Evolutionary conservation across 2,113 vertebrate genomes (phyloP).

Genomic region (Poeciliopsis retropinna): DNA sequence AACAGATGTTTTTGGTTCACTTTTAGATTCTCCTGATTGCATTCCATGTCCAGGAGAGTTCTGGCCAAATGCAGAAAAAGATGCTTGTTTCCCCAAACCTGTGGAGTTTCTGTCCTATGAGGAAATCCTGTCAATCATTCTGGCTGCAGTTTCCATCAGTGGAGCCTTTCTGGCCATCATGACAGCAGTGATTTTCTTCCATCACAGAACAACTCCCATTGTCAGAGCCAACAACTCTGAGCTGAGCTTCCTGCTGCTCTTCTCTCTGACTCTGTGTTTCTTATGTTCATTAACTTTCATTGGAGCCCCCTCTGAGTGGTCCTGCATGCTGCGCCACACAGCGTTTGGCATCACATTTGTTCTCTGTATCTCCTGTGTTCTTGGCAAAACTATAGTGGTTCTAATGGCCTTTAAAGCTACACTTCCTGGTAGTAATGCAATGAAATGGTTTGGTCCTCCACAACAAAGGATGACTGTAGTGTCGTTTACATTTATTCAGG

Average conservation of each 20-base stretch:
- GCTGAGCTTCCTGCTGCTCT: conserved; percentile 7
- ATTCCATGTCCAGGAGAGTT: conserved; percentile 61
- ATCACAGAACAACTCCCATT: conserved; percentile 65
- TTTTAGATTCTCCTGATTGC: conserved; percentile 72
- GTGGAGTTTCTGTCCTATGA: conserved; percentile 73
- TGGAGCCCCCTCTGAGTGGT: too few relatives aligned
- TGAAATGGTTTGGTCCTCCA: conserved; percentile 47
- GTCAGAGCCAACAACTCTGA: conserved; percentile 36
- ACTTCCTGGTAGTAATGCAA: conserved; percentile 37
- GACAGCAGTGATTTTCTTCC: conserved; percentile 61
- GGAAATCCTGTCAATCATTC: conserved; percentile 65
- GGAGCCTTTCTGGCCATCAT: conserved; percentile 59
- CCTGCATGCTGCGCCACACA: too few relatives aligned
- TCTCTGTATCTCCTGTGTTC: too few relatives aligned
- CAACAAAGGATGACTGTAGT: conserved; percentile 73
- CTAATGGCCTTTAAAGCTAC: background rate
- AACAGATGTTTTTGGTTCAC: too few relatives aligned
- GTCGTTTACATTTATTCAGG: conserved; percentile 66
- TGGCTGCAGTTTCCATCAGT: conserved; percentile 59
- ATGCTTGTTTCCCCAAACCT: conserved; percentile 65
- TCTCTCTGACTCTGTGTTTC: background rate
- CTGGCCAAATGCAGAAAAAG: conserved; percentile 64
- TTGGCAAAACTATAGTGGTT: too few relatives aligned
- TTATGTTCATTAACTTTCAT: too few relatives aligned
- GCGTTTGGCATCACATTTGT: too few relatives aligned